Evolutionary conservation across 1,140 invertebrate genomes (phyloP).

Genomic region (Lethrus apterus): DNA sequence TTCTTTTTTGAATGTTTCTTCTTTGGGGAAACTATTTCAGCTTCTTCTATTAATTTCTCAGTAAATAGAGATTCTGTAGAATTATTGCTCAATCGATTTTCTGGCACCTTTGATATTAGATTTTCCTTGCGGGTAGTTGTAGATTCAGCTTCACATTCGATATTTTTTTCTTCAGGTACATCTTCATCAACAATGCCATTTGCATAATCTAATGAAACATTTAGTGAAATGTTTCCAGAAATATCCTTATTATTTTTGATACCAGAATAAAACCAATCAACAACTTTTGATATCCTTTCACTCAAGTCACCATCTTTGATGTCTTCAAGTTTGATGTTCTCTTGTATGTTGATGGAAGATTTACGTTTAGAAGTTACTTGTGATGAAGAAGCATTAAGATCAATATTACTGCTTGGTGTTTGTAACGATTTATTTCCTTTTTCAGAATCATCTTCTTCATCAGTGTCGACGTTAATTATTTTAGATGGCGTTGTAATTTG

Average conservation of each 20-base stretch:
- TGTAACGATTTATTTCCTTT: neutral
- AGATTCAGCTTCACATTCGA: neutral
- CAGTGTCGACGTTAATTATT: neutral
- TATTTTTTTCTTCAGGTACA: neutral
- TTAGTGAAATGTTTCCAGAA: conserved; percentile 20
- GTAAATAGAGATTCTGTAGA: too few relatives aligned
- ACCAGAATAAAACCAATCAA: conserved; percentile 18
- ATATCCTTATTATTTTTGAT: conserved; percentile 13
- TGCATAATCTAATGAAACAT: conserved; percentile 20
- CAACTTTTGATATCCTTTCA: conserved; percentile 18
- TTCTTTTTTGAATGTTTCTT: neutral
- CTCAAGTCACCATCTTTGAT: conserved; percentile 12
- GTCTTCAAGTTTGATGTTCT: conserved; percentile 18
- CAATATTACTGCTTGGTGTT: conserved; percentile 11
- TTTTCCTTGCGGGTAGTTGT: too few relatives aligned
- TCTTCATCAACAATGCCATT: conserved; percentile 4
- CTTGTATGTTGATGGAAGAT: conserved; percentile 18
- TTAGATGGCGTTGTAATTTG: too few relatives aligned
- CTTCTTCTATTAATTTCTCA: neutral
- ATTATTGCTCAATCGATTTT: too few relatives aligned
- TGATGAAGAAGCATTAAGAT: neutral
- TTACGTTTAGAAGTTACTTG: neutral
- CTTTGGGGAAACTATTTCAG: neutral
- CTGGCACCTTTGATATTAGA: too few relatives aligned
- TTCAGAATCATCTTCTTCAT: conserved; percentile 3